Evolutionary conservation across 2,888 invertebrate genomes (phyloP).

Genomic region (Heteromurus nitidus): DNA sequence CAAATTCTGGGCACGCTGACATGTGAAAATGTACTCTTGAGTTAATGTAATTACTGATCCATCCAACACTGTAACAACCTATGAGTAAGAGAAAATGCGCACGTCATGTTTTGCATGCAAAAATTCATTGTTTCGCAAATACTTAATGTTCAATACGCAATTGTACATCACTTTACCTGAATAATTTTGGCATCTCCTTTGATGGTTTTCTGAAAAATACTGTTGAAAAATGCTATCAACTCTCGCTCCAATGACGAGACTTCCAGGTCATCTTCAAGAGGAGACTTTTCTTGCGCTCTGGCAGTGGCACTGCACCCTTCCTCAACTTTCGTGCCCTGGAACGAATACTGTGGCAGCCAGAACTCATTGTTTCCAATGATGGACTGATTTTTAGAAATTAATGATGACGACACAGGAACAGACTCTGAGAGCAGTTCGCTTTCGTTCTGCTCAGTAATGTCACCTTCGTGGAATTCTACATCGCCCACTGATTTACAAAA

Average conservation of each 20-base stretch:
- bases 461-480: neutral
- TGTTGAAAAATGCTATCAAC: constrained; percentile 16
- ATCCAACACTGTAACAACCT: constrained; percentile 35
- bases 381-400: constrained; percentile 27
- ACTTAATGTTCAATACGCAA: neutral
- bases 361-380: constrained; percentile 57
- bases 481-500: too few relatives aligned
- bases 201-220: constrained; percentile 27
- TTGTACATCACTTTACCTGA: constrained; percentile 15
- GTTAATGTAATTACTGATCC: constrained; percentile 22
- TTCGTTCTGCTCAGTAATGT: neutral
- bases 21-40: constrained; percentile 37
- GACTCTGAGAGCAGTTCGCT: neutral
- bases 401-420: constrained; percentile 27
- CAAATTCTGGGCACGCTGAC: neutral
- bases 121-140: neutral
- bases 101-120: neutral
- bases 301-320: neutral
- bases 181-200: constrained; percentile 28
- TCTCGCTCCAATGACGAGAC: neutral
- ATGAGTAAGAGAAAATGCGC: neutral
- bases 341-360: constrained; percentile 48
- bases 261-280: neutral
- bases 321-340: neutral
- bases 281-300: neutral